These are phyloP conservation scores for Globodera ellingtonae DNA, from an alignment of 1,140 invertebrate genomes.

Conservation along the genomic window DNA sequence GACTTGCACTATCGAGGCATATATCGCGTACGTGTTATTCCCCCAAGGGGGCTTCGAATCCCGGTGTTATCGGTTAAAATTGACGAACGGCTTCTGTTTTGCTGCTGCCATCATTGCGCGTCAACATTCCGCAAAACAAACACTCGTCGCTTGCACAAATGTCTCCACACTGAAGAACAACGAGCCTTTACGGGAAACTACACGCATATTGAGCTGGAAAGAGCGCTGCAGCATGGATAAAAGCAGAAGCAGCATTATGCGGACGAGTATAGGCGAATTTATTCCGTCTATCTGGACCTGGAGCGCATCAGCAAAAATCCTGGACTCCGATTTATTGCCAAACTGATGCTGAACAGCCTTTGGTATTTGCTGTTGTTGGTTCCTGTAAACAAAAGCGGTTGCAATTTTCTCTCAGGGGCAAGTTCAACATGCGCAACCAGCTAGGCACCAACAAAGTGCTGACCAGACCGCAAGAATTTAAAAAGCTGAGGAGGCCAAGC, in stretches of 20 bases:
- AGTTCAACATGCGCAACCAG: too few relatives aligned
- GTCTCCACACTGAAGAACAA: not conserved
- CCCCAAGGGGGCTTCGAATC: not conserved
- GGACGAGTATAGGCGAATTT: not conserved
- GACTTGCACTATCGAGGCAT: not conserved
- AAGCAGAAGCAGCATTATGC: not conserved
- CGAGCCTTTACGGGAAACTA: not conserved
- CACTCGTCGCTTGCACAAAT: not conserved
- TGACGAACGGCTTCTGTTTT: not conserved
- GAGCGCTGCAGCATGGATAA: not conserved
- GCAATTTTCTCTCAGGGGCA: not conserved
- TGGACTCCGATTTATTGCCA: not conserved
- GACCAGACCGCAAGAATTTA: too few relatives aligned
- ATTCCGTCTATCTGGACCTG: not conserved
- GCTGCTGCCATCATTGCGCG: not conserved
- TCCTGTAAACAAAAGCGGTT: not conserved
- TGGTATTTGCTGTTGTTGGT: not conserved
- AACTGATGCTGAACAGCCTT: slow-evolving; percentile 5
- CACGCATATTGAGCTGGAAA: not conserved
- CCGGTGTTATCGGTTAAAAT: not conserved
- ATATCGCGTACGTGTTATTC: not conserved
- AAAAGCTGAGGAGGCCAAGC: not conserved
- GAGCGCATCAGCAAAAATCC: not conserved
- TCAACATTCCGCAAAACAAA: not conserved
- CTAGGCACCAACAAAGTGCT: too few relatives aligned